Evolutionary conservation across 2,113 vertebrate species (phyloP).

Genomic region (Tragelaphus strepsiceros): DNA sequence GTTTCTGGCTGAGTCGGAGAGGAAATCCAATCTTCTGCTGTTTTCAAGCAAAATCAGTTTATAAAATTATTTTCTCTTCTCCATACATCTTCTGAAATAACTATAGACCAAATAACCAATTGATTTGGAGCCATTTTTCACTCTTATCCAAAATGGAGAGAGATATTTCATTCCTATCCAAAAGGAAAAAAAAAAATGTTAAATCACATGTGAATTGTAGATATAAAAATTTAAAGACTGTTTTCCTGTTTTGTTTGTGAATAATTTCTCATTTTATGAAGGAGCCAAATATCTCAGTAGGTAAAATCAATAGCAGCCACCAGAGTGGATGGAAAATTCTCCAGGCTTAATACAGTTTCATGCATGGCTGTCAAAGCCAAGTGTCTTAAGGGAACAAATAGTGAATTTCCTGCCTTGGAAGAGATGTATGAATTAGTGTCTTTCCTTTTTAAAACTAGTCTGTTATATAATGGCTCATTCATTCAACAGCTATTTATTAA

Average conservation of each 20-base stretch:
- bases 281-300: conserved; percentile 69
- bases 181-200: conserved; percentile 61
- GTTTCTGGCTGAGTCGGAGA: neutral
- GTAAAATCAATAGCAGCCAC: conserved; percentile 72
- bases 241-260: conserved; percentile 67
- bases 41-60: conserved; percentile 65
- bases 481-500: conserved; percentile 56
- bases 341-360: conserved; percentile 46
- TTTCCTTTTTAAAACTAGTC: conserved; percentile 54
- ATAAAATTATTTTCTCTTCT: conserved; percentile 73
- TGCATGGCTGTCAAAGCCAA: conserved; percentile 30
- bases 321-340: conserved; percentile 68
- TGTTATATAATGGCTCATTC: neutral
- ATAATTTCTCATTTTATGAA: conserved; percentile 68
- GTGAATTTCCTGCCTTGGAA: neutral
- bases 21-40: conserved; percentile 30
- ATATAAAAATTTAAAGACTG: conserved; percentile 70
- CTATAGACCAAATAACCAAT: conserved; percentile 58
- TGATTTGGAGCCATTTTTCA: conserved; percentile 65
- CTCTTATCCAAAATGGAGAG: conserved; percentile 43
- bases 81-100: conserved; percentile 61
- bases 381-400: conserved; percentile 63
- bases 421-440: conserved; percentile 18
- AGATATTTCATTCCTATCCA: conserved; percentile 59
- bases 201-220: conserved; percentile 65